Percentiles rank a stretch among this genome's conserved stretches.
These are phyloP conservation scores for Phyto melanocephala DNA, from an alignment of 2,888 invertebrate genomes.

Conservation along the genomic window DNA sequence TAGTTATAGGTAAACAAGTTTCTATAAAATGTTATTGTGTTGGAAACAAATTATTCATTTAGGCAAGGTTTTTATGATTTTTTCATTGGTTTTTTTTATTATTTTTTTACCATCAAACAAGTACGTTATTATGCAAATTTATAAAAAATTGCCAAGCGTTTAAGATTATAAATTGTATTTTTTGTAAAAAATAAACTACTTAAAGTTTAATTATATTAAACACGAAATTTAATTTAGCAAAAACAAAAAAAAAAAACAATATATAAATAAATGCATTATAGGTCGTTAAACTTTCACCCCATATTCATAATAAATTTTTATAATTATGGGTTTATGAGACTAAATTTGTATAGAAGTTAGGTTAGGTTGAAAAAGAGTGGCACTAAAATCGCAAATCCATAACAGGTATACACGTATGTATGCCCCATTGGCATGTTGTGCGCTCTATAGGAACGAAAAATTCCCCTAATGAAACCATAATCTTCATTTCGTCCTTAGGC, in stretches of 20 bases:
- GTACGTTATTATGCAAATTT: conserved; percentile 46
- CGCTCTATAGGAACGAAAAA: no score
- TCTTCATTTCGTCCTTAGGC: no score
- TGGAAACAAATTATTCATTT: no score
- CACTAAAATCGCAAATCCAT: no score
- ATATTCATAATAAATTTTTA: no score
- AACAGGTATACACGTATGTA: no score
- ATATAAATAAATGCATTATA: background rate
- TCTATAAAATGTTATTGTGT: conserved; percentile 50
- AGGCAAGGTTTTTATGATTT: background rate
- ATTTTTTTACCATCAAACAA: conserved; percentile 20
- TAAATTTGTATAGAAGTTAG: no score
- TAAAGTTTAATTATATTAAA: conserved; percentile 14
- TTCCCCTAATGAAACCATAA: no score
- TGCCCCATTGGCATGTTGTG: no score
- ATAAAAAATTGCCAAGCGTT: conserved; percentile 41
- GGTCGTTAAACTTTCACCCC: conserved; percentile 36
- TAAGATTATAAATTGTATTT: conserved; percentile 54
- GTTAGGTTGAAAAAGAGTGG: no score
- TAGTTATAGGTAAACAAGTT: no score
- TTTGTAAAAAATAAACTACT: background rate
- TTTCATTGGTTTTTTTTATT: background rate
- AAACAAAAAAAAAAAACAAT: background rate
- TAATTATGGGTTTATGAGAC: no score
- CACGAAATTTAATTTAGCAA: conserved; percentile 11